These are phyloP conservation scores for Aphidius ervi DNA, from an alignment of 1,140 invertebrate species.

Conservation along the genomic window DNA sequence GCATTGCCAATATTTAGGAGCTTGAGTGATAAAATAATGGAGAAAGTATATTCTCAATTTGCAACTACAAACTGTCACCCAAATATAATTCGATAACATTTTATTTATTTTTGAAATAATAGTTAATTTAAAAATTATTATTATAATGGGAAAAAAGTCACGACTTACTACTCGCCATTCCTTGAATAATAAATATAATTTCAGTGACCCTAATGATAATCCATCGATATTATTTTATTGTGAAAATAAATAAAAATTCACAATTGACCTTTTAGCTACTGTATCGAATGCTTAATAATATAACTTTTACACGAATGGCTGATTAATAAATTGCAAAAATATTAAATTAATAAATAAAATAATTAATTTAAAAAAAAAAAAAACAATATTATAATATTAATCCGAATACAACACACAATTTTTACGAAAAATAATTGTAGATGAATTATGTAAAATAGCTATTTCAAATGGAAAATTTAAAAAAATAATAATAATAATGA, in stretches of 20 bases:
- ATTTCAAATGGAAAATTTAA: constrained; percentile 9
- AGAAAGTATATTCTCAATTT: constrained; percentile 11
- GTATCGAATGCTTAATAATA: constrained; percentile 23
- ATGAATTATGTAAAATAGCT: constrained; percentile 17
- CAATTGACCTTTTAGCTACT: constrained; percentile 16
- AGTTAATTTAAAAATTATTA: background rate
- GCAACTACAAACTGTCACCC: background rate
- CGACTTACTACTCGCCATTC: constrained; percentile 18
- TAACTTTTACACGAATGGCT: constrained; percentile 37
- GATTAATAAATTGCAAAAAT: constrained; percentile 24
- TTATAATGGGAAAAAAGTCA: constrained; percentile 19
- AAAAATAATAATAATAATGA: constrained; percentile 3
- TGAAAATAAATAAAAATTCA: background rate
- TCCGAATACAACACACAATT: constrained; percentile 26
- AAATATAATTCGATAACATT: background rate
- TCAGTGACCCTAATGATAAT: too few relatives aligned
- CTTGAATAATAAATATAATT: background rate
- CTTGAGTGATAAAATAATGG: constrained; percentile 4
- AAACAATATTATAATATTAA: constrained; percentile 29
- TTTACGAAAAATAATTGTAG: constrained; percentile 35
- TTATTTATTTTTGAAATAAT: background rate
- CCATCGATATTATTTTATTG: background rate
- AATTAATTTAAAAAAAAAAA: constrained; percentile 23
- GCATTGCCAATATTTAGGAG: constrained; percentile 3
- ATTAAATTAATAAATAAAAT: constrained; percentile 4